phyloP scores from a whole-genome alignment of 2,888 invertebrate genomes.

The Pasiphila rectangulata region DNA sequence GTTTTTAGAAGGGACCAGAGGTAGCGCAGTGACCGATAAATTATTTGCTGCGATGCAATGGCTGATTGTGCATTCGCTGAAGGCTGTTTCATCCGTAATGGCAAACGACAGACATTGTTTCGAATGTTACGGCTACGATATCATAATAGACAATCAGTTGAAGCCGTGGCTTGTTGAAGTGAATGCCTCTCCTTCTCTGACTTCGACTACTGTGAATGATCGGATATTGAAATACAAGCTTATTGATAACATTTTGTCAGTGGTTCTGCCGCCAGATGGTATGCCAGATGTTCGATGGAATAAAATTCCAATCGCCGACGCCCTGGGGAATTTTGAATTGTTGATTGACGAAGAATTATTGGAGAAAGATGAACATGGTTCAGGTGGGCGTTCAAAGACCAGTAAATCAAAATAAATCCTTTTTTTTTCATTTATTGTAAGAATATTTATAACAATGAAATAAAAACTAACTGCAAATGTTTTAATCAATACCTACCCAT shows the following conservation, averaged over 20 bases:
- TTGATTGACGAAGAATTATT: slow-evolving; percentile 91
- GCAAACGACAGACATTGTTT: slow-evolving; percentile 95
- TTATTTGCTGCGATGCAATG: slow-evolving; percentile 94
- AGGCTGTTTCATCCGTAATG: slow-evolving; percentile 95
- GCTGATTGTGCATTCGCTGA: slow-evolving; percentile 95
- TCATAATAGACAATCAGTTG: slow-evolving; percentile 95
- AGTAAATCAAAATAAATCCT: slow-evolving; percentile 42
- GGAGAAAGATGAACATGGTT: slow-evolving; percentile 80
- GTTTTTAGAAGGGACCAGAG: slow-evolving; percentile 94
- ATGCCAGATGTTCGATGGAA: slow-evolving; percentile 94
- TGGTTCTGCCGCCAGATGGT: slow-evolving; percentile 93
- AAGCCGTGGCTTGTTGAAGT: slow-evolving; percentile 97
- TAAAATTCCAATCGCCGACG: slow-evolving; percentile 87
- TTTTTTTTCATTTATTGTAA: too few relatives aligned
- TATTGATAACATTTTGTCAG: slow-evolving; percentile 94
- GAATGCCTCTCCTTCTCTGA: slow-evolving; percentile 97
- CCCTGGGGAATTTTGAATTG: slow-evolving; percentile 91
- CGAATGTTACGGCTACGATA: slow-evolving; percentile 97
- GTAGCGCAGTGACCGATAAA: slow-evolving; percentile 92
- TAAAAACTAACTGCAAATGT: too few relatives aligned
- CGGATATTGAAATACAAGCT: slow-evolving; percentile 95
- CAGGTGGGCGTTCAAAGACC: slow-evolving; percentile 45
- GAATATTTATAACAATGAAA: too few relatives aligned
- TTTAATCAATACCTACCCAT: too few relatives aligned
- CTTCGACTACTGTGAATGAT: slow-evolving; percentile 96